Evolutionary conservation across 2,797 vertebrate species (phyloP).

Genomic region (Poeciliopsis gracilis): DNA sequence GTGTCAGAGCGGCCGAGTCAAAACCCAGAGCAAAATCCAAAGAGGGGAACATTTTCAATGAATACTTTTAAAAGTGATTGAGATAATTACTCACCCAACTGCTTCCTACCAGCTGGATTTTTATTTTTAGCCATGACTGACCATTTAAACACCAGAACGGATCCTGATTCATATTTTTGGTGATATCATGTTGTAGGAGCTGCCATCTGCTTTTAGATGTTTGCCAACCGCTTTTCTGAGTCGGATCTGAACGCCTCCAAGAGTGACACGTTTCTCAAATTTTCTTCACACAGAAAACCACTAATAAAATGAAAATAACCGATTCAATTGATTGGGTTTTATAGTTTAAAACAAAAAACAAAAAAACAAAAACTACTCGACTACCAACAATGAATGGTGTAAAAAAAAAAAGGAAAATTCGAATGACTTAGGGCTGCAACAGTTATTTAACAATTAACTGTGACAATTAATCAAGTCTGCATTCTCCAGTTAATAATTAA

Average conservation of each 20-base stretch:
- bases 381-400: neutral
- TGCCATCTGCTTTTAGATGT: conserved; percentile 24
- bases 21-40: neutral
- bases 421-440: neutral
- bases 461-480: no score
- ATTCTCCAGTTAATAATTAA: no score
- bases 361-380: fast-evolving
- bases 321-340: conserved; percentile 7
- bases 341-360: neutral
- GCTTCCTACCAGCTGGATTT: neutral
- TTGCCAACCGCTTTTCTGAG: conserved; percentile 13
- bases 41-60: neutral
- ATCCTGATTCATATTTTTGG: neutral
- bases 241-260: conserved; percentile 9
- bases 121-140: neutral
- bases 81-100: neutral
- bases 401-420: neutral
- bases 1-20: neutral
- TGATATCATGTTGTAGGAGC: conserved; percentile 8
- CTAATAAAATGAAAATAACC: neutral
- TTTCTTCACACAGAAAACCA: conserved; percentile 11
- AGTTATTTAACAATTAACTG: no score
- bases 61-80: neutral
- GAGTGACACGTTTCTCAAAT: neutral
- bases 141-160: neutral